Evolutionary conservation across 2,888 invertebrate genomes (phyloP).

Genomic region (Pollenia amentaria): DNA sequence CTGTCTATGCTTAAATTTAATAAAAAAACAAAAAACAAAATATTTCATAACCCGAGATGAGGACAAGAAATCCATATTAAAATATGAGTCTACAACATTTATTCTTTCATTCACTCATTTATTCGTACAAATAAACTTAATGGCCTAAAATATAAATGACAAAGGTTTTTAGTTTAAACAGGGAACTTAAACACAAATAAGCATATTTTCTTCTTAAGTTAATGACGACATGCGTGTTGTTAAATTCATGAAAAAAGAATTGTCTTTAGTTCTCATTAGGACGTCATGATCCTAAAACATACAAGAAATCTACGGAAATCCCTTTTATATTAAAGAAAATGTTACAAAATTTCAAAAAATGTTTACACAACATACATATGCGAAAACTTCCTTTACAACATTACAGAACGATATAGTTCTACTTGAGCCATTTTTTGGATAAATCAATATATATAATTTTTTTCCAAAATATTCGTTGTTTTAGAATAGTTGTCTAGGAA

Average conservation of each 20-base stretch:
- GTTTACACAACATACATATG: too few species aligned
- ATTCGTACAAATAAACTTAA: slow-evolving; percentile 43
- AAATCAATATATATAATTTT: too few species aligned
- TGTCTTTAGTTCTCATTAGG: not conserved
- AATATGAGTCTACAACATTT: slow-evolving; percentile 39
- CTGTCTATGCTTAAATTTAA: slow-evolving; percentile 72
- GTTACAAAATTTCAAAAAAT: too few species aligned
- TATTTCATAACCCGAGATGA: slow-evolving; percentile 59
- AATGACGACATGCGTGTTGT: slow-evolving; percentile 29
- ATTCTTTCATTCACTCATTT: slow-evolving; percentile 27
- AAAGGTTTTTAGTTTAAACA: slow-evolving; percentile 36
- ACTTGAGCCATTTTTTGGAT: too few species aligned
- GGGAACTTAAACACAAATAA: not conserved
- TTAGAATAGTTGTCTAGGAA: too few species aligned
- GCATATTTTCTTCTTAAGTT: slow-evolving; percentile 33
- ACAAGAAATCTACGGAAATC: too few species aligned
- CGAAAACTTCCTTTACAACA: too few species aligned
- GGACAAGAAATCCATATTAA: slow-evolving; percentile 46
- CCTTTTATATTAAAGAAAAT: too few species aligned
- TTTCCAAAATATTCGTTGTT: too few species aligned
- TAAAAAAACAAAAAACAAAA: slow-evolving; percentile 30
- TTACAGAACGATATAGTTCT: too few species aligned
- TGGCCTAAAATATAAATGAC: slow-evolving; percentile 37
- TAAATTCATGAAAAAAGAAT: slow-evolving; percentile 7
- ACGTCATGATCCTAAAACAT: not conserved